Base-by-base conservation (phyloP, 2,113 vertebrate genomes). In the Syrrhaptes paradoxus region DNA sequence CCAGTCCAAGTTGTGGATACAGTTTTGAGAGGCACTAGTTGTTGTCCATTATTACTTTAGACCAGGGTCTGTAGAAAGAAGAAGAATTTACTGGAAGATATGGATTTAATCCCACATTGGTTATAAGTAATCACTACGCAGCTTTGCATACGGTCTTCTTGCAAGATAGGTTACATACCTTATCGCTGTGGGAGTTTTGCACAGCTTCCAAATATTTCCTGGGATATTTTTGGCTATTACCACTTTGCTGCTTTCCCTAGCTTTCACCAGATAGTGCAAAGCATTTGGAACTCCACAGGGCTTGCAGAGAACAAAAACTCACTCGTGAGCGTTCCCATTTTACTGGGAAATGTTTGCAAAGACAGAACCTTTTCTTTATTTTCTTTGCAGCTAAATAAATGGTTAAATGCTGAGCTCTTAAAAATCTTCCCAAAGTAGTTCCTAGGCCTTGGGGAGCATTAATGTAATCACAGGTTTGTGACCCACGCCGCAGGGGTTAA, bases 401-500 rank as follows among this genome's bases (percentile, higher is more conserved):
- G 41, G 82, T 73, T 93, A 88, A 93, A 83, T 0, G 0, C 74
- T 15, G 46, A 65, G 55, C 58, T 92, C 85, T 90, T 73, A 86
- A 70, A 70, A 93, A 71, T 71, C 78, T 94, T 86, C 67, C 88
- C 83, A 55, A 94, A 76, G 75, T 15, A 36, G 59, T 51, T 85
- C 36, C 13, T 49, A 70, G 85, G 75, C 62, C 82, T 80, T 80
- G 51, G 67, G 91, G 58, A 96, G 18, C 58, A 59, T 75, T 80
- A 78, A 55, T 5, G 34, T 28, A 84, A 87, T 94, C 77, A 85
- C 66, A 71, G 84, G 78, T 80, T 91, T 96, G 67, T 92, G 79
- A 95, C 95, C 90, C 91, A n/a, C 87, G 28, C 63, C 6, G 51
- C 13, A 49, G 85, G 70, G 78, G 85, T 87, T 90, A 95, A 91